Evolutionary conservation across 1,140 invertebrate species (phyloP).

Genomic region (Drosophila novamexicana): DNA sequence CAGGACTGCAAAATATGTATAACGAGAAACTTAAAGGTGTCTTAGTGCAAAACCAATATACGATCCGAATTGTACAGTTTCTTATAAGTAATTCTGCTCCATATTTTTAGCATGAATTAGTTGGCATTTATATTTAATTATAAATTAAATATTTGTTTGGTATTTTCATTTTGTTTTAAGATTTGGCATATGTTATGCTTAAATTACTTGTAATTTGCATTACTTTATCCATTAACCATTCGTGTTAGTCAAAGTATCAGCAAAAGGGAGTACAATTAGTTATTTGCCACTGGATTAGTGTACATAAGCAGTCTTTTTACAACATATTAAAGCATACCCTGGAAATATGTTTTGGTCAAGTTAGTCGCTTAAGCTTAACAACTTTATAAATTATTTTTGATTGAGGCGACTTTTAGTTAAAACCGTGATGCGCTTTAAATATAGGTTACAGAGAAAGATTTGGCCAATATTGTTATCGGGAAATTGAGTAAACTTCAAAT

Average conservation of each 20-base stretch:
- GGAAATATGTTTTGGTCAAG: constrained; percentile 15
- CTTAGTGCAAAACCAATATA: background rate
- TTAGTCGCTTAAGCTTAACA: constrained; percentile 19
- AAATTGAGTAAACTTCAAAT: background rate
- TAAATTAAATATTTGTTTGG: background rate
- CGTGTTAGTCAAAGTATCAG: constrained; percentile 16
- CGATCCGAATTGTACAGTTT: background rate
- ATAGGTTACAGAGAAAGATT: constrained; percentile 4
- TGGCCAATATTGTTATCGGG: constrained; percentile 6
- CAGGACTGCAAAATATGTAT: constrained; percentile 38
- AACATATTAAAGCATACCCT: constrained; percentile 7
- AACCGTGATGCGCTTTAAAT: constrained; percentile 16
- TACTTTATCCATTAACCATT: constrained; percentile 15
- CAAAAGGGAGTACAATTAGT: constrained; percentile 12
- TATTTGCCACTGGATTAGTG: constrained; percentile 25
- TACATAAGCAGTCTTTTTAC: constrained; percentile 44
- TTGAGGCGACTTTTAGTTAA: constrained; percentile 14
- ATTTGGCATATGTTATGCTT: background rate
- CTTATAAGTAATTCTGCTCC: background rate
- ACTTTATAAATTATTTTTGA: constrained; percentile 20
- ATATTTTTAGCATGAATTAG: background rate
- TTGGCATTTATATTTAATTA: background rate
- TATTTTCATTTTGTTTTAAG: background rate
- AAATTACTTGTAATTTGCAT: background rate
- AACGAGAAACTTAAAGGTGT: constrained; percentile 12